A percentile compares a stretch with the other conserved stretches of the same genome.
These are phyloP conservation scores for Drosophila ohnishii DNA, from an alignment of 1,140 invertebrate species.

Conservation along the genomic window DNA sequence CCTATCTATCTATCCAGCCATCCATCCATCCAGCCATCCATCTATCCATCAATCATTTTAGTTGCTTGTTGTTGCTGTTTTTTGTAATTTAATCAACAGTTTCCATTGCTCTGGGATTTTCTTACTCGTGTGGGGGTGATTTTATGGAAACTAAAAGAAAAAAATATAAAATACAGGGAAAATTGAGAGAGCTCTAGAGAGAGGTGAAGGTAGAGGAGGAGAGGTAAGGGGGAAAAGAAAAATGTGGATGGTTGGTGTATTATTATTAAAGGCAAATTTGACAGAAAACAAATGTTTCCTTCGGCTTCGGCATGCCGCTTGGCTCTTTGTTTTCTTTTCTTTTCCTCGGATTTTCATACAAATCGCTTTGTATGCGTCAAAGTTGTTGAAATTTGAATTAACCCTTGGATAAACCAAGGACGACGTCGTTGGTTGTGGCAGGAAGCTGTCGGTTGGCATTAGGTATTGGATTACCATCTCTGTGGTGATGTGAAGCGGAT, in stretches of 20 bases:
- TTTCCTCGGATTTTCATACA: slow-evolving; percentile 51
- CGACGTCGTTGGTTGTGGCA: slow-evolving; percentile 21
- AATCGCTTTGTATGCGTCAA: slow-evolving; percentile 60
- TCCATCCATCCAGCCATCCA: slow-evolving; percentile 40
- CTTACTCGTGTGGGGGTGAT: slow-evolving; percentile 38
- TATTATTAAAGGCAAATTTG: slow-evolving; percentile 80
- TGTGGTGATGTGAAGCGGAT: slow-evolving; percentile 6
- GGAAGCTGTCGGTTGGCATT: slow-evolving; percentile 39
- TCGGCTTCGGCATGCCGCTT: slow-evolving; percentile 24
- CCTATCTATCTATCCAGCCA: slow-evolving; percentile 22
- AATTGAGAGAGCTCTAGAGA: slow-evolving; percentile 13
- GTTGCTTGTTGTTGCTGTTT: not conserved
- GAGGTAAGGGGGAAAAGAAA: slow-evolving; percentile 28
- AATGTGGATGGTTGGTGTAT: slow-evolving; percentile 67
- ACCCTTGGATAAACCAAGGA: slow-evolving; percentile 42
- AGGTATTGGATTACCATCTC: slow-evolving; percentile 21
- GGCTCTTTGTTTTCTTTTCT: slow-evolving; percentile 36
- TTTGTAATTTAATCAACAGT: slow-evolving; percentile 77
- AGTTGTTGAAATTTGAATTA: slow-evolving; percentile 67
- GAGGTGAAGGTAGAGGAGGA: not conserved
- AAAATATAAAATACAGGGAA: slow-evolving; percentile 17
- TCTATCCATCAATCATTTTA: slow-evolving; percentile 70
- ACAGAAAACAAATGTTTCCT: slow-evolving; percentile 79
- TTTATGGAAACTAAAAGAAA: slow-evolving; percentile 37
- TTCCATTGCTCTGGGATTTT: slow-evolving; percentile 50